Evolutionary conservation across 2,888 invertebrate species (phyloP), one percentile per base, ranked within the genome.

Genomic region (Gryllus longicercus): DNA sequence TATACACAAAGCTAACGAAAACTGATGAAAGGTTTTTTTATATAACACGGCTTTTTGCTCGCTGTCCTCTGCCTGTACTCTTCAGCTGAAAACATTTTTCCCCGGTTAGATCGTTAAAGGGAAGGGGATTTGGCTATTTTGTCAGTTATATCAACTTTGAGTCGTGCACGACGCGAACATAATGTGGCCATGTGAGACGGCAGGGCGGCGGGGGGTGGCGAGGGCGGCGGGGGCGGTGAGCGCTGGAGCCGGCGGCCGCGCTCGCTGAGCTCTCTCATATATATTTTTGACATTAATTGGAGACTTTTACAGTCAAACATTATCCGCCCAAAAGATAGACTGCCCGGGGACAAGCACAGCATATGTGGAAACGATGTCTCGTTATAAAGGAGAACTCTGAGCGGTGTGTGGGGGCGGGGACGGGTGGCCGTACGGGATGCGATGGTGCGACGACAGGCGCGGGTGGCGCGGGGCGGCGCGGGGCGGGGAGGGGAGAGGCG

Each of bases 401-500:
- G 80, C 81, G 51, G 78, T 77, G 49, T 77, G 77, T 49, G 80
- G 74, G 51, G 78, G 79, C 49, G n/a, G 79, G 78, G n/a, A n/a
- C n/a, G n/a, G n/a, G n/a, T 2, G 74, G 80, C 2, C 76, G 84
- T 81, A 78, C 81, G 80, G 23, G 76, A 78, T 51, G 77, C 81
- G 77, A 83, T 84, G 81, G 84, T 84, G 79, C 84, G 84, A 51
- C 86, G 85, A 51, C 85, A 87, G 2, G 92, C 92, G 50, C 93
- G 93, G 79, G 90, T 88, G 63, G 63, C 12, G 11, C 51, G 91
- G 2, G 91, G 90, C 80, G 92, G 84, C 21, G 87, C 2, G 92
- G 92, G 50, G 93, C 2, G 92, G 92, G 50, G 93, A 93, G 79
- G 90, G 89, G 50, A 93, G 12, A 2, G 51, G 2, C 16, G 12